Conservation (phyloP, 2,888 invertebrate genomes). For the Plebejus melissa region DNA sequence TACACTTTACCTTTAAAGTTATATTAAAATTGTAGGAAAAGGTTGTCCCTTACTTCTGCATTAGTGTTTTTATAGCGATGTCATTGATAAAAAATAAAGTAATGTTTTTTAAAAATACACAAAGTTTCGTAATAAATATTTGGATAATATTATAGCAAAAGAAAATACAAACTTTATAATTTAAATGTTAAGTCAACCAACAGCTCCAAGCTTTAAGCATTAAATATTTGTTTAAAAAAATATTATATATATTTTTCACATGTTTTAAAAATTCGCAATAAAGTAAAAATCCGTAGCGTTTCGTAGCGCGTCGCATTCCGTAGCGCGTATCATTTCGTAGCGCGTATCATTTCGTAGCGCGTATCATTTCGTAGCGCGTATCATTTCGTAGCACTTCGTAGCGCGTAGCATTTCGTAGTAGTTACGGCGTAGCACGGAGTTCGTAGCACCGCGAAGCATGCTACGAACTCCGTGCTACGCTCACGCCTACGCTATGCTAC, state of each 20-base stretch:
- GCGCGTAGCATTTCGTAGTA: background rate
- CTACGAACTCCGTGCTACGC: background rate
- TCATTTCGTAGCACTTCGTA: background rate
- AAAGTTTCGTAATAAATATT: too few relatives aligned
- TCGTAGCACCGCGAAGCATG: background rate
- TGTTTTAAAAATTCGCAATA: background rate
- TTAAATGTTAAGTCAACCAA: too few relatives aligned
- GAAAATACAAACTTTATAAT: too few relatives aligned
- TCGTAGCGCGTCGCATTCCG: background rate
- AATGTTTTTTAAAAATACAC: background rate
- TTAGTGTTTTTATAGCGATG: background rate
- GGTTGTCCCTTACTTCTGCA: background rate
- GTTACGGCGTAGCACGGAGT: background rate
- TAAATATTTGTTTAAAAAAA: too few relatives aligned
- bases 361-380: background rate
- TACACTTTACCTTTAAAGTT: background rate
- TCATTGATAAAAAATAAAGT: background rate
- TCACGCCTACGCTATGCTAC: background rate
- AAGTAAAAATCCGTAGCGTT: background rate
- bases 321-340: background rate
- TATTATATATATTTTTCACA: too few relatives aligned
- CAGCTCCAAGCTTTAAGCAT: too few relatives aligned
- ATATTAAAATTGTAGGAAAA: background rate
- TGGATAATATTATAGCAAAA: too few relatives aligned
- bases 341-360: background rate